Evolutionary conservation across 1,140 invertebrate genomes (phyloP).

Genomic region (Penaeus chinensis): DNA sequence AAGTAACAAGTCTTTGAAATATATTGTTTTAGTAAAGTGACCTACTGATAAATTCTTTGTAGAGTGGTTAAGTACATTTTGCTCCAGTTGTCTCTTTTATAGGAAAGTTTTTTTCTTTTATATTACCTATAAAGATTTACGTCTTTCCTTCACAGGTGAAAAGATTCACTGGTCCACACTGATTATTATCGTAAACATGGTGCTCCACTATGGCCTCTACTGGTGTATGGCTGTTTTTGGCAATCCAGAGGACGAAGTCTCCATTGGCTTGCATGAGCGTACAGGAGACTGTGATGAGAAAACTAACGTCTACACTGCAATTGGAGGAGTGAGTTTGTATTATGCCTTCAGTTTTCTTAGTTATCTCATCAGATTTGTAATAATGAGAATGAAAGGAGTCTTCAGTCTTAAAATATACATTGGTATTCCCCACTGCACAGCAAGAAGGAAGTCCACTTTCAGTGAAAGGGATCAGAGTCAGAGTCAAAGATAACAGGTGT

Average conservation of each 20-base stretch:
- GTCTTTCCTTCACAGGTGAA: constrained; percentile 40
- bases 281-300: constrained; percentile 79
- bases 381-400: background rate
- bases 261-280: constrained; percentile 80
- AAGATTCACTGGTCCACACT: constrained; percentile 54
- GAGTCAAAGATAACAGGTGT: no score
- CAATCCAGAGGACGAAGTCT: constrained; percentile 77
- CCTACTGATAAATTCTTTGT: no score
- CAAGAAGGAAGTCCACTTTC: no score
- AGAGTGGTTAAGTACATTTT: no score
- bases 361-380: constrained; percentile 40
- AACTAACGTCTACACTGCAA: constrained; percentile 73
- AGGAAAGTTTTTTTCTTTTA: background rate
- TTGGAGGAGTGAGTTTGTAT: constrained; percentile 74
- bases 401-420: no score
- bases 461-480: no score
- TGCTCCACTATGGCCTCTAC: constrained; percentile 72
- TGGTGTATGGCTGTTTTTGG: constrained; percentile 73
- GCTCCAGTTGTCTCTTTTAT: no score
- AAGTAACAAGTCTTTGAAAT: no score
- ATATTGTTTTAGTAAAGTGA: no score
- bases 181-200: constrained; percentile 50
- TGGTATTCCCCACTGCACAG: no score
- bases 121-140: background rate
- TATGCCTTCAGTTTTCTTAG: background rate